A percentile compares a stretch with the other conserved stretches of the same genome.
Conservation (phyloP, 2,797 vertebrate genomes). For the Tarsius wallacei region DNA sequence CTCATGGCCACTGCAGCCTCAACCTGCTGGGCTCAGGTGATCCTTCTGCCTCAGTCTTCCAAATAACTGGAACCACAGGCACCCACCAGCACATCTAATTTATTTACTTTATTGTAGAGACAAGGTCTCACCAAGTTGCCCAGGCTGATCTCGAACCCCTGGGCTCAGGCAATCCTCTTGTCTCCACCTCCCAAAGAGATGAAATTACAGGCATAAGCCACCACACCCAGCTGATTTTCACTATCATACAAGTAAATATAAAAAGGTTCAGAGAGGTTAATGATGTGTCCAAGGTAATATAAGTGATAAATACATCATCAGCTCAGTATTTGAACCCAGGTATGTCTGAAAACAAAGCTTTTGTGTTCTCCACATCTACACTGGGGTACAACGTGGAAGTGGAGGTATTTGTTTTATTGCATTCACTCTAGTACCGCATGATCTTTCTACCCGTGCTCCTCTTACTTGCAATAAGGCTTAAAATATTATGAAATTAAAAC, state of each 20-base stretch:
- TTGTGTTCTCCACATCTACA: neutral
- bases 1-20: too few species aligned
- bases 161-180: too few species aligned
- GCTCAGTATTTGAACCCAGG: neutral
- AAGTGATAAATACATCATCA: neutral
- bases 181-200: too few species aligned
- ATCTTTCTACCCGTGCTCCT: neutral
- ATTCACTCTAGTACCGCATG: neutral
- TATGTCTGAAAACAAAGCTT: neutral
- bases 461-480: neutral
- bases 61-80: too few species aligned
- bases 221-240: neutral
- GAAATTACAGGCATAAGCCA: too few species aligned
- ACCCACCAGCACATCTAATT: too few species aligned
- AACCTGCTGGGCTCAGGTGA: too few species aligned
- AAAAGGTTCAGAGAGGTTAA: constrained; percentile 29
- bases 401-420: neutral
- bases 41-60: too few species aligned
- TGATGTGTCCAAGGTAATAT: neutral
- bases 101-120: too few species aligned
- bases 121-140: too few species aligned
- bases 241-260: constrained; percentile 38
- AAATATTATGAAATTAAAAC: constrained; percentile 39
- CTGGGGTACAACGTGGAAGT: neutral
- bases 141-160: too few species aligned